Conservation (phyloP, 2,113 vertebrate species). For the Sphyrna mokarran region DNA sequence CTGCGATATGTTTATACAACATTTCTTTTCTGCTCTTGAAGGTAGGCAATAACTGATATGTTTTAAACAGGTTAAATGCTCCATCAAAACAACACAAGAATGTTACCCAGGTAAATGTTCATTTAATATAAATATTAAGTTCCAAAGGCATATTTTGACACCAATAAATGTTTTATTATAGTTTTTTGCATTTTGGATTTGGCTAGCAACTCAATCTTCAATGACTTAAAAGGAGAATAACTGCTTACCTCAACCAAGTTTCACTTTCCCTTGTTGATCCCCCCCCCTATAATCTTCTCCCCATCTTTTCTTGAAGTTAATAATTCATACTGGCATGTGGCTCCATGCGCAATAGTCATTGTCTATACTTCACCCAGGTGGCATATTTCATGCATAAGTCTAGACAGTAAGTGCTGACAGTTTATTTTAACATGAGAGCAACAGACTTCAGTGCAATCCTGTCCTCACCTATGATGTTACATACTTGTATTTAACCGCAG, state of each 20-base stretch:
- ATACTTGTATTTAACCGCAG: neutral
- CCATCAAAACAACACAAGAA: neutral
- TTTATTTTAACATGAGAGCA: neutral
- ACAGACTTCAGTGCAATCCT: neutral
- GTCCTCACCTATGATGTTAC: neutral
- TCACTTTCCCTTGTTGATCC: neutral
- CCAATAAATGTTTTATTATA: neutral
- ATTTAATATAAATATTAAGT: neutral
- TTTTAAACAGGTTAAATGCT: neutral
- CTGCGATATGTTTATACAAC: neutral
- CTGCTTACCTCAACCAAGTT: neutral
- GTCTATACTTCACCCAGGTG: constrained; percentile 4
- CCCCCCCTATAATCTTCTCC: neutral
- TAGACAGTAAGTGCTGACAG: neutral
- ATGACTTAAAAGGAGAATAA: neutral
- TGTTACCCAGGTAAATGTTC: neutral
- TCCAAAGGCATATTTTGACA: neutral
- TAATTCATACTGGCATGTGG: neutral
- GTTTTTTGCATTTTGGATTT: neutral
- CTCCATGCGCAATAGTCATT: neutral
- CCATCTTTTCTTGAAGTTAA: constrained; percentile 2
- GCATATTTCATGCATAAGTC: neutral
- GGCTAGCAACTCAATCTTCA: neutral
- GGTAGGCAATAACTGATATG: neutral
- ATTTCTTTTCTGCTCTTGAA: neutral